Evolutionary conservation across 2,113 vertebrate genomes (phyloP), one percentile per base, ranked within the genome.

Genomic region (Malurus elegans): DNA sequence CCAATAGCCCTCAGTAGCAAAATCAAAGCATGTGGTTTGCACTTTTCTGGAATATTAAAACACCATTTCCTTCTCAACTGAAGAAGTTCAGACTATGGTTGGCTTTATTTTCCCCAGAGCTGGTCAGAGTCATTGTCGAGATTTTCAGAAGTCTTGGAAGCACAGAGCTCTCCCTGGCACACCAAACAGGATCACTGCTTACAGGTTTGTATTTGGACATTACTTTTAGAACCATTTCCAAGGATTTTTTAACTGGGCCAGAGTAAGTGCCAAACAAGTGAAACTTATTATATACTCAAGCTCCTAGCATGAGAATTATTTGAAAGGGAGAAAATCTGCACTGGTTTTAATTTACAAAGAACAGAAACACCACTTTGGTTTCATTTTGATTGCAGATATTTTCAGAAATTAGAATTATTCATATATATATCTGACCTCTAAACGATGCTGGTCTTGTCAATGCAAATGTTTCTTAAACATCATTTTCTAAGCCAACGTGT

Each of bases 211-310:
- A 47, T 79, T 88, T 58, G 75, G 71, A 88, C 65, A 86, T 94
- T 75, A 56, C 78, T 79, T 96, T 73, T 45, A 92, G 56, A 94
- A 80, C n/a, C 16, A 86, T 28, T 90, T 94, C 88, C 88, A 94
- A 88, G 10, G 44, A 78, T 91, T 85, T 88, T 80, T 95, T 90
- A 93, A 93, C 67, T 34, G 28, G 60, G 47, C 40, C 40, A 10
- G 24, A 94, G 53, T 21, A 86, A 29, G 18, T 93, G 90, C 92
- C 92, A 94, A 90, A 89, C 86, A 92, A 96, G 36, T 74, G 48
- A 93, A 95, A 93, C 57, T 74, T 86, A 79, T 80, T 95, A 88
- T 8, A 90, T 38, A 86, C 28, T 83, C 34, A 53, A 80, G 31
- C 11, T 74, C 48, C 48, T 86, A 86, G 25, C 79, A 94, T 56